A percentile compares a stretch with the other conserved stretches of the same genome.
Evolutionary conservation across 2,888 invertebrate genomes (phyloP).

Genomic region (Catocala nupta): DNA sequence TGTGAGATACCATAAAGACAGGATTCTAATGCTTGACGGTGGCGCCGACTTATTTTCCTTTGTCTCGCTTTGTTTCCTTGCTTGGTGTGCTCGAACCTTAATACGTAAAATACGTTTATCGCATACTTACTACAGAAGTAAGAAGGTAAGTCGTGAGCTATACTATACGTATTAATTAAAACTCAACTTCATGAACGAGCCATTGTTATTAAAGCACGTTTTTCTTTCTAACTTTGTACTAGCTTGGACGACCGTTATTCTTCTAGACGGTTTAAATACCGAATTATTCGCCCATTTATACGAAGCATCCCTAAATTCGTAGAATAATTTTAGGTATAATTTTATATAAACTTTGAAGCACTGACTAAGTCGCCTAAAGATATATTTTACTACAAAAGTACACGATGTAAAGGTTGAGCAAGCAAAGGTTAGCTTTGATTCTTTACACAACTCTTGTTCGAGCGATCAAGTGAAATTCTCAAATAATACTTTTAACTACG

Average conservation of each 20-base stretch:
- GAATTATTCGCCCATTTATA: not conserved
- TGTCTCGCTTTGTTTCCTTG: too few species aligned
- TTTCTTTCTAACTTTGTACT: not conserved
- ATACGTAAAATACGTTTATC: too few species aligned
- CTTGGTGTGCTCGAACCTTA: too few species aligned
- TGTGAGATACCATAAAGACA: too few species aligned
- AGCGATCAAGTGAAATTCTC: conserved; percentile 20
- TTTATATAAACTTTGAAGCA: conserved; percentile 24
- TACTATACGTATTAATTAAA: not conserved
- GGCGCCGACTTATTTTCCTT: too few species aligned
- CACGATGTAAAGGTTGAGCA: conserved; percentile 20
- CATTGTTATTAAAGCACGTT: not conserved
- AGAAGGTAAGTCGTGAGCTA: not conserved
- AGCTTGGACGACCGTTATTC: not conserved
- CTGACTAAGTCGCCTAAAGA: conserved; percentile 18
- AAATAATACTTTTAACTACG: conserved; percentile 17
- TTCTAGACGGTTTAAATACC: not conserved
- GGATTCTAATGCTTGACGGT: too few species aligned
- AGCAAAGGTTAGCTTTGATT: conserved; percentile 32
- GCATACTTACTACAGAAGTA: too few species aligned
- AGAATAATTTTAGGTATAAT: not conserved
- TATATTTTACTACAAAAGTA: conserved; percentile 28
- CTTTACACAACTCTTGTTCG: conserved; percentile 19
- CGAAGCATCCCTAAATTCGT: not conserved
- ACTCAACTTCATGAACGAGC: not conserved